Evolutionary conservation across 2,888 invertebrate genomes (phyloP), one percentile per base, ranked within the genome.

Genomic region (Amaurobius ferox): DNA sequence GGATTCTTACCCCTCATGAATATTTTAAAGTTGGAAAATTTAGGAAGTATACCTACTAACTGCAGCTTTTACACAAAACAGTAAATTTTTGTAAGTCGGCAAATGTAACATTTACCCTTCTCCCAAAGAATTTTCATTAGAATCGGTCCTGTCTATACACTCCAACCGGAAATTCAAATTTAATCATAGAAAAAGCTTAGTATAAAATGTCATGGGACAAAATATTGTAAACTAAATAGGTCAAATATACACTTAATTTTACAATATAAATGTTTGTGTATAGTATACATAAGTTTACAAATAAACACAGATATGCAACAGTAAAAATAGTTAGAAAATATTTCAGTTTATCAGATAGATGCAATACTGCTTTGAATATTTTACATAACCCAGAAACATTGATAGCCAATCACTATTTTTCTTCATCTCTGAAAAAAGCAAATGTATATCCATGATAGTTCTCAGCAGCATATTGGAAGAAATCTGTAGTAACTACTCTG

Each of bases 401-500:
- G 26, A 44, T 23, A 16, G 29, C 70, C 29, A 67, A 67, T 39
- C 44, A 40, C 29, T 70, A 40, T 44, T 28, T 44, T 44, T 26
- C 39, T 19, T 19, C 26, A 28, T 67, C 26, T 67, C 23, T 39
- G 39, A 23, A 55, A 5, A 55, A 55, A 55, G 55, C 55, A 55
- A 55, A 55, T 55, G 23, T 55, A 55, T n/a, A 48, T 77, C 72
- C 68, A 77, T 35, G 62, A 66, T 72, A 68, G 62, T 85, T 73
- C 86, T 74, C 72, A 78, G 76, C 79, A 86, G 86, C 79, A 79
- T 48, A 86, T 79, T 86, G 86, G 86, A 86, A 86, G 86, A 79
- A 68, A 67, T 74, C 86, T 86, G 86, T 71, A 86, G 79, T 86
- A 79, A 86, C 86, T 70, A 48, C 30, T 71, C 55, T 28, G 61